These are phyloP conservation scores for Trinectes maculatus DNA, from an alignment of 2,113 vertebrate genomes.

Conservation along the genomic window DNA sequence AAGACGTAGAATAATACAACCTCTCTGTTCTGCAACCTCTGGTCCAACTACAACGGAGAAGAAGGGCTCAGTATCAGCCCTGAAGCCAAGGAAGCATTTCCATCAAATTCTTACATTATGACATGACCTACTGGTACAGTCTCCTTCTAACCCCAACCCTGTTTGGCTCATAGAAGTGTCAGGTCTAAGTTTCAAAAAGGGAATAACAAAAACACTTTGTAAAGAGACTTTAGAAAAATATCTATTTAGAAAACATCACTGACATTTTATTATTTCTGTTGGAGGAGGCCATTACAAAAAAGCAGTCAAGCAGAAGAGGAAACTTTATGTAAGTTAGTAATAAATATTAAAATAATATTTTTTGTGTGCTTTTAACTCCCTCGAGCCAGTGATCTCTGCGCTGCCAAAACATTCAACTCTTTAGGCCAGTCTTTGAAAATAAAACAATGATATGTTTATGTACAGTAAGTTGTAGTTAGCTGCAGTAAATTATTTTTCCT, in stretches of 20 bases:
- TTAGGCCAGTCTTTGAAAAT: too few relatives aligned
- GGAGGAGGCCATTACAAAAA: too few relatives aligned
- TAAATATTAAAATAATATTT: too few relatives aligned
- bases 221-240: not conserved
- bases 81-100: not conserved
- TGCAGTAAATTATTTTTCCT: too few relatives aligned
- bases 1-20: constrained; percentile 19
- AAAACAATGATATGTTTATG: too few relatives aligned
- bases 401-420: too few relatives aligned
- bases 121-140: too few relatives aligned
- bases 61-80: not conserved
- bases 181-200: not conserved
- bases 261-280: not conserved
- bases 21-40: constrained; percentile 12
- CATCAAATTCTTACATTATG: not conserved
- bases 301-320: too few relatives aligned
- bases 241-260: not conserved
- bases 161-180: not conserved
- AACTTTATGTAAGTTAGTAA: too few relatives aligned
- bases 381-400: too few relatives aligned
- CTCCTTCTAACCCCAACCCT: not conserved
- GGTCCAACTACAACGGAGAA: not conserved
- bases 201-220: not conserved
- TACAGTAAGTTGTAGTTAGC: too few relatives aligned
- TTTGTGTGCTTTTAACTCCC: too few relatives aligned